Base-by-base conservation (phyloP, 2,113 vertebrate species). In the Ursus arctos region DNA sequence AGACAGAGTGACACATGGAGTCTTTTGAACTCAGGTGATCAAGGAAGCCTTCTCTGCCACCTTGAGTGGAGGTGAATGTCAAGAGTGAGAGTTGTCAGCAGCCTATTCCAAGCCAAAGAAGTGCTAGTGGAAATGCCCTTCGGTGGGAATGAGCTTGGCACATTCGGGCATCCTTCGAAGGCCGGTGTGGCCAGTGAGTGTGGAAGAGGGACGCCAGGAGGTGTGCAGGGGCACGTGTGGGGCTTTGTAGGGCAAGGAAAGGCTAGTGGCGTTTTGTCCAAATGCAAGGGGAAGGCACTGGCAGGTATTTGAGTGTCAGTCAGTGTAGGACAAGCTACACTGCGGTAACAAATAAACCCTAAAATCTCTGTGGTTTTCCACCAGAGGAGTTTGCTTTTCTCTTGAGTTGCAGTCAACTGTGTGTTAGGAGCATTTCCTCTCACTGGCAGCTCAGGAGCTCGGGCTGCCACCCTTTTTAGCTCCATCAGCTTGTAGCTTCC, bases 241-340 rank as follows among this genome's bases (percentile, higher is more conserved):
- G 49, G n/a, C 63, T 71, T 69, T 57, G 18, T 18, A 63, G 57
- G 14, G 72, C 67, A 36, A 36, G 13, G 49, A 53, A 67, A 77
- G 43, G 22, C 65, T 36, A 40, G 12, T 22, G 40, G 26, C 14
- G 14, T 63, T 61, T 71, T 53, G 16, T 33, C n/a, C 47, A 12
- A 82, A 43, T 51, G 24, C 26, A 51, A 51, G 33, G 24, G 33
- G 33, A 94, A 85, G 65, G 53, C 36, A 24, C 28, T 49, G 16
- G 81, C 11, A 28, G n/a, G n/a, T 36, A n/a, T 63, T 94, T 96
- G 86, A 81, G 24, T 93, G 55, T 74, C 86, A 47, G 61, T 96
- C 53, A 90, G 67, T 77, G n/a, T 51, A 67, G 43, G 55, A 21
- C 8, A 47, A 49, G 24, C 7, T 61, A 15, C 36, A 40, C 61